Conservation (phyloP, 2,888 invertebrate species). For the Drosophila austrosaltans region DNA sequence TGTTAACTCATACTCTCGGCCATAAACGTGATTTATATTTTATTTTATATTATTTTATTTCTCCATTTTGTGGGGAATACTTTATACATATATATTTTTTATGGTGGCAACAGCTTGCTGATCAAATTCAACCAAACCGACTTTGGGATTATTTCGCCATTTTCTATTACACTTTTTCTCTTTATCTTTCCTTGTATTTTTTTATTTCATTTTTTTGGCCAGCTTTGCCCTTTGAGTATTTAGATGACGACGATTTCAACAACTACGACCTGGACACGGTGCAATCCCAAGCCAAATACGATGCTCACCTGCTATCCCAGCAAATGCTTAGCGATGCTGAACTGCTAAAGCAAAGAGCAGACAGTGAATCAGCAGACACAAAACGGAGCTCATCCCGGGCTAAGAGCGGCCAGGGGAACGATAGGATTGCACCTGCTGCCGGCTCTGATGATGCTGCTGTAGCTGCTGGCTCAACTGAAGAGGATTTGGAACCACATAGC, state of each 20-base stretch:
- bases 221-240: slow-evolving; percentile 81
- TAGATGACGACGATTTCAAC: slow-evolving; percentile 81
- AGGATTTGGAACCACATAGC: slow-evolving; percentile 79
- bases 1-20: slow-evolving; percentile 58
- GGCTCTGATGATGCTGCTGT: slow-evolving; percentile 22
- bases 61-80: slow-evolving; percentile 34
- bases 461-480: slow-evolving; percentile 44
- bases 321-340: slow-evolving; percentile 80
- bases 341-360: slow-evolving; percentile 58
- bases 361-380: slow-evolving; percentile 40
- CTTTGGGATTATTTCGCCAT: slow-evolving; percentile 56
- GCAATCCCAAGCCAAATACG: slow-evolving; percentile 83
- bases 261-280: slow-evolving; percentile 83
- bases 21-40: slow-evolving; percentile 72
- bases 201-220: slow-evolving; percentile 22
- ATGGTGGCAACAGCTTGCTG: slow-evolving; percentile 64
- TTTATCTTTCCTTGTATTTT: not conserved
- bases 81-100: slow-evolving; percentile 63
- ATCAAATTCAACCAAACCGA: slow-evolving; percentile 35
- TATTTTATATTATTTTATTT: slow-evolving; percentile 62
- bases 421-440: slow-evolving; percentile 24
- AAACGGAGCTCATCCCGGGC: slow-evolving; percentile 26
- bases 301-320: slow-evolving; percentile 81
- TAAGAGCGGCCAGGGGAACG: slow-evolving; percentile 4
- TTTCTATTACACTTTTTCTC: slow-evolving; percentile 27